Base-by-base conservation (phyloP, 30 jellyfish, hydroid and myxozoan genomes). In the Morbakka virulenta region DNA sequence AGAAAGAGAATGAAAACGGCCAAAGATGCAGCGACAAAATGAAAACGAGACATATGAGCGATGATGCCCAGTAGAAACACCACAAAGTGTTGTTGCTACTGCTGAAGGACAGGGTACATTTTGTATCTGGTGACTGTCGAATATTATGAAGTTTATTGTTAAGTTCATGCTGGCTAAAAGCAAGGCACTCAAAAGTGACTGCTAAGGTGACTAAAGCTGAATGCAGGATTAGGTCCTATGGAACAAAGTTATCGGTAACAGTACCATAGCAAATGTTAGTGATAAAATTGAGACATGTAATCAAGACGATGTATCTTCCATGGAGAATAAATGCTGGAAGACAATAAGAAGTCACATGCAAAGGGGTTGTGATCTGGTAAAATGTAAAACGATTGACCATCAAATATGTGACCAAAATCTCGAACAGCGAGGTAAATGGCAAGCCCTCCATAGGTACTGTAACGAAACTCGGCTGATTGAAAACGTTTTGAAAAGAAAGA, bases 11-110 rank as follows among this genome's bases (percentile, higher is more conserved):
- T 77, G 88, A 1, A 77, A 48, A 9, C 22, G 17, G 47, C 26
- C 84, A 4, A 64, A 64, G 28, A 25, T 64, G 62, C 28, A 3
- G 14, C 76, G 61, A 4, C 76, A 4, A 25, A 64, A 64, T 20
- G 61, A 64, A 21, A 63, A 2, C 2, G 79, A 28, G 13, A 67
- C 71, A 14, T 67, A 67, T 26, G 71, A 63, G 6, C 28, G 79
- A 67, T 61, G 79, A 3, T 28, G 25, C 4, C 23, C 69, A 3
- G 72, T 67, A 4, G 72, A 2, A 23, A 32, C 41, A 29, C 34
- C 32, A 29, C 79, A 31, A 20, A 32, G 71, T 12, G 34, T 67
- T 22, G 79, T 67, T 4, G 64, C 24, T 3, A 63, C 14, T 4
- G 79, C 31, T 2, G 2, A 2, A 2, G 79, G 79, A 1, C 2